These are phyloP conservation scores for Parelbella ahira DNA, from an alignment of 2,888 invertebrate genomes.

Conservation along the genomic window DNA sequence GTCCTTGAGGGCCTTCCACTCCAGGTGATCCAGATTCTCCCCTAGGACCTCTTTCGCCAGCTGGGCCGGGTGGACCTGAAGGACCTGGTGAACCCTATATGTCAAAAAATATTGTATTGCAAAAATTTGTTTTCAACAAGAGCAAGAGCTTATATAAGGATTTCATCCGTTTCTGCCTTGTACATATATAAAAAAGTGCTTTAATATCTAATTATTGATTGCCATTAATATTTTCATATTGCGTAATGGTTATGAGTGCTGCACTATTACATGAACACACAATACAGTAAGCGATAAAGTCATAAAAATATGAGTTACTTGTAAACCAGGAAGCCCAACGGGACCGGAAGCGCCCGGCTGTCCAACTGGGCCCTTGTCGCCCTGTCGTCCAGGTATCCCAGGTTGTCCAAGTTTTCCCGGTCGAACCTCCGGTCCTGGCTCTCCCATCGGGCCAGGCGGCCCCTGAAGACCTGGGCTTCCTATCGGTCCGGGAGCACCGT, in stretches of 20 bases:
- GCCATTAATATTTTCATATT: too few relatives aligned
- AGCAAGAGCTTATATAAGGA: too few relatives aligned
- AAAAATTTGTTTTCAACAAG: too few relatives aligned
- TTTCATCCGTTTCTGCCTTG: too few relatives aligned
- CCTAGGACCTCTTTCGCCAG: conserved; percentile 86
- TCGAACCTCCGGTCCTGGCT: conserved; percentile 80
- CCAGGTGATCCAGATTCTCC: conserved; percentile 89
- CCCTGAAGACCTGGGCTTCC: conserved; percentile 86
- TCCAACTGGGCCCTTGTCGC: conserved; percentile 88
- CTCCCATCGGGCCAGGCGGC: conserved; percentile 82
- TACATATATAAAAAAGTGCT: too few relatives aligned
- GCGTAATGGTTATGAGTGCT: too few relatives aligned
- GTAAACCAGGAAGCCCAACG: conserved; percentile 84
- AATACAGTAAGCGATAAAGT: too few relatives aligned
- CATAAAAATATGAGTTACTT: too few relatives aligned
- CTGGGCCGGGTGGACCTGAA: conserved; percentile 83
- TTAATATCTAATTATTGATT: too few relatives aligned
- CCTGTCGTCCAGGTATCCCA: conserved; percentile 86
- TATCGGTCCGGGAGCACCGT: conserved; percentile 85
- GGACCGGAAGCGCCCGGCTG: conserved; percentile 83
- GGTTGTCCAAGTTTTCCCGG: conserved; percentile 86
- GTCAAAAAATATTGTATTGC: too few relatives aligned
- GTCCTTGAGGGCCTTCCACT: conserved; percentile 87
- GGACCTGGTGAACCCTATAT: conserved; percentile 83
- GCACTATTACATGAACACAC: too few relatives aligned